These are phyloP conservation scores for Drosophila carrolli DNA, from an alignment of 1,140 invertebrate species.

Conservation along the genomic window DNA sequence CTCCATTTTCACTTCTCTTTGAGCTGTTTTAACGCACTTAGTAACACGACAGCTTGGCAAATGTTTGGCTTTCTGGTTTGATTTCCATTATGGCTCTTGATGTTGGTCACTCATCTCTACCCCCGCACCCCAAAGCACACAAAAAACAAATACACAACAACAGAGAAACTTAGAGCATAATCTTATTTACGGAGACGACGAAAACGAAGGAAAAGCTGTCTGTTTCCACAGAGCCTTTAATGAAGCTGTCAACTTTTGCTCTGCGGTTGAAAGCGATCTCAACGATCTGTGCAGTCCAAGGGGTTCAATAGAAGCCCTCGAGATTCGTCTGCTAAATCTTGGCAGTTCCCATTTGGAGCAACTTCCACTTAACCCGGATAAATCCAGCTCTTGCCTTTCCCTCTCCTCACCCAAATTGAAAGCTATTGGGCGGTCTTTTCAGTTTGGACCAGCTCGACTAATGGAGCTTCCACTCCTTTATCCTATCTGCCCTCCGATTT, in stretches of 20 bases:
- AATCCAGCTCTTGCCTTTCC: constrained; percentile 2
- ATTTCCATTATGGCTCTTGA: constrained; percentile 66
- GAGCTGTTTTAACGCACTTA: constrained; percentile 44
- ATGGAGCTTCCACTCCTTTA: background rate
- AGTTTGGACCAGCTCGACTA: constrained; percentile 5
- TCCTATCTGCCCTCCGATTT: background rate
- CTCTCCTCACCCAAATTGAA: constrained; percentile 1
- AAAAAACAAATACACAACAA: background rate
- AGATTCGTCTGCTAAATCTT: constrained; percentile 32
- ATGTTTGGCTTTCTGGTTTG: constrained; percentile 75
- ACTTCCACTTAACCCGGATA: constrained; percentile 36
- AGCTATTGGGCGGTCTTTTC: background rate
- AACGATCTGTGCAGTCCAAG: background rate
- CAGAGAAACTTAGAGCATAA: constrained; percentile 30
- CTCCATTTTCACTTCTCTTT: background rate
- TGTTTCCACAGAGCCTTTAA: background rate
- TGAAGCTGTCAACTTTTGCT: background rate
- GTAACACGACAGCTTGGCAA: constrained; percentile 74
- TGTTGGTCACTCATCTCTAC: constrained; percentile 24
- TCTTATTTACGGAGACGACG: constrained; percentile 40
- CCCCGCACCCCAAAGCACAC: no score
- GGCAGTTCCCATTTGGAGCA: constrained; percentile 6
- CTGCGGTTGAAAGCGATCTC: constrained; percentile 11
- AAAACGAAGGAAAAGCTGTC: background rate
- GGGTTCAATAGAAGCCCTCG: constrained; percentile 15